Evolutionary conservation across 2,113 vertebrate genomes (phyloP).

Genomic region (Felis chaus): DNA sequence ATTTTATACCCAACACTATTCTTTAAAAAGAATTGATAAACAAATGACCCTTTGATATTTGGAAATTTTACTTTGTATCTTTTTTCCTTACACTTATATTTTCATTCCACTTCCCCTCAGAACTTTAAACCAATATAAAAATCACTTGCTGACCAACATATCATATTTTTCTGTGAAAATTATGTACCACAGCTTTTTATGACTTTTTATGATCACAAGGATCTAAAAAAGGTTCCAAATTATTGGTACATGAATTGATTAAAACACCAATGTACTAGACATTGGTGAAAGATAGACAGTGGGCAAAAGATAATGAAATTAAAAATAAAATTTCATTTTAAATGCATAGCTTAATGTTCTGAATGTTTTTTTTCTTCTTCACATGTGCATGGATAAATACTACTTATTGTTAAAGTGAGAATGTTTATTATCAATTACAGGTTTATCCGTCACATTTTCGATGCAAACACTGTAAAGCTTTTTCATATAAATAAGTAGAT

Average conservation of each 20-base stretch:
- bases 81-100: background rate
- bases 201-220: background rate
- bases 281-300: background rate
- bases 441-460: background rate
- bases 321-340: background rate
- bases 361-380: background rate
- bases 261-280: background rate
- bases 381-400: background rate
- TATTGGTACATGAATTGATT: background rate
- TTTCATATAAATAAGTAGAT: background rate
- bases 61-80: background rate
- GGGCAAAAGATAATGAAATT: background rate
- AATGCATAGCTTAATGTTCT: background rate
- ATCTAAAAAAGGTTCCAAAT: background rate
- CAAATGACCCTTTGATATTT: background rate
- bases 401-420: background rate
- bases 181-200: background rate
- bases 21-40: background rate
- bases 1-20: background rate
- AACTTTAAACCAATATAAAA: slow-evolving; percentile 6
- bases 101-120: background rate
- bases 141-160: background rate
- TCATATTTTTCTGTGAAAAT: background rate
- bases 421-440: background rate
- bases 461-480: background rate